These are phyloP conservation scores for Galerucella pusilla DNA, from an alignment of 2,888 invertebrate genomes.

Conservation along the genomic window DNA sequence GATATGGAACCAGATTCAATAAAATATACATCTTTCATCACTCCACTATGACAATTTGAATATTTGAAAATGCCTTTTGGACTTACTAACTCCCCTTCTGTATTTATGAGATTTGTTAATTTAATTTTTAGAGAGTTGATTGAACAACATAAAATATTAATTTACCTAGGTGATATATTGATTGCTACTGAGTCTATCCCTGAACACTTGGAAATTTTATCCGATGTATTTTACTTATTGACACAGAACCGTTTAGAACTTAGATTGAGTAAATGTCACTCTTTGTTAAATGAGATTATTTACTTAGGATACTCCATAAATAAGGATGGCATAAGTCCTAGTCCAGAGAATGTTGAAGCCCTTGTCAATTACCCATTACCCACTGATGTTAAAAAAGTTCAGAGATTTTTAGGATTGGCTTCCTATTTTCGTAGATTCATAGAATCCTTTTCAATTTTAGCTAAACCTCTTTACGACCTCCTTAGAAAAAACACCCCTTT, in stretches of 20 bases:
- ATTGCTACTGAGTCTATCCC: slow-evolving; percentile 31
- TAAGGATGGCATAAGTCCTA: slow-evolving; percentile 10
- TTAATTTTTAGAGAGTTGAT: slow-evolving; percentile 29
- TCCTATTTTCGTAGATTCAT: too few relatives aligned
- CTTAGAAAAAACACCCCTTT: too few relatives aligned
- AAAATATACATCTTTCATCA: too few relatives aligned
- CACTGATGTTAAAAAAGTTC: slow-evolving; percentile 32
- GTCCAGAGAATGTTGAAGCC: not conserved
- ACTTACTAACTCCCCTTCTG: too few relatives aligned
- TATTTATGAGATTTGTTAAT: too few relatives aligned
- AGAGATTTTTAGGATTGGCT: not conserved
- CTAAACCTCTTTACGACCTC: too few relatives aligned
- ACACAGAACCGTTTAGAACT: slow-evolving; percentile 4
- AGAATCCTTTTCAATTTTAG: too few relatives aligned
- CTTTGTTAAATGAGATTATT: not conserved
- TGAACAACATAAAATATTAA: slow-evolving; percentile 20
- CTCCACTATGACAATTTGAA: too few relatives aligned
- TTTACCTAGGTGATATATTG: slow-evolving; percentile 36
- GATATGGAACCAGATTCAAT: too few relatives aligned
- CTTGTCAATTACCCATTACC: not conserved
- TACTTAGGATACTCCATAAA: slow-evolving; percentile 32
- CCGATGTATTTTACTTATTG: slow-evolving; percentile 22
- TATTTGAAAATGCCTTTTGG: too few relatives aligned
- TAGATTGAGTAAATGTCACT: not conserved
- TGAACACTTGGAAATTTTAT: slow-evolving; percentile 27